Evolutionary conservation across 2,888 invertebrate genomes (phyloP).

Genomic region (Argynnis bischoffii): DNA sequence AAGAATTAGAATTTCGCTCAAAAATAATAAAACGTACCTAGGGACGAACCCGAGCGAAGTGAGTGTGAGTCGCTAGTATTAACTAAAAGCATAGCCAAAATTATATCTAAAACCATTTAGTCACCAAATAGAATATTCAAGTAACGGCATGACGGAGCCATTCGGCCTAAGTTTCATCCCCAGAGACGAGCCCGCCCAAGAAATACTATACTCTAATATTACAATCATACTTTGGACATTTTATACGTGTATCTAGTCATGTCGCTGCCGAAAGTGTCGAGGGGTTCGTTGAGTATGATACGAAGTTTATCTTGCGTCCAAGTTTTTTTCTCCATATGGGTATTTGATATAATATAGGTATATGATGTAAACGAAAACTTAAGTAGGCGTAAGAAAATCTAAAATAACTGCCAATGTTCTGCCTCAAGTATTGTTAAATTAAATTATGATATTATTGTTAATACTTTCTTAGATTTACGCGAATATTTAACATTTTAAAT

Average conservation of each 20-base stretch:
- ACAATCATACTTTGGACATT: conserved; percentile 19
- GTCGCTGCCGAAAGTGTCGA: not conserved
- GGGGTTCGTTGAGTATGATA: not conserved
- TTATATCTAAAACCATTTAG: not conserved
- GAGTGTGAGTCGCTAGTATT: no score
- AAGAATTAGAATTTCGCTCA: no score
- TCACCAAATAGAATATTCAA: conserved; percentile 19
- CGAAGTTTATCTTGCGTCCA: not conserved
- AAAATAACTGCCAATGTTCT: no score
- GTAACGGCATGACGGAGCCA: conserved; percentile 12
- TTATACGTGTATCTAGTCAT: conserved; percentile 1
- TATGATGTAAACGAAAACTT: no score
- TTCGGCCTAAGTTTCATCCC: conserved; percentile 7
- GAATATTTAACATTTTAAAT: no score
- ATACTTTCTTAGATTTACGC: no score
- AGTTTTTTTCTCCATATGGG: not conserved
- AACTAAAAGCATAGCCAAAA: no score
- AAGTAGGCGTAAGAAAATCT: no score
- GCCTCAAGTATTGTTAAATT: no score
- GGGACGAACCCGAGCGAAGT: no score
- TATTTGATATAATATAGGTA: not conserved
- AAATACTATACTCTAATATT: conserved; percentile 17
- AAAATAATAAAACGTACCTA: no score
- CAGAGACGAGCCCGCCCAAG: conserved; percentile 1
- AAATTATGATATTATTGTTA: no score